Evolutionary conservation across 2,888 invertebrate species (phyloP), one percentile per base, ranked within the genome.

Genomic region (Caenorhabditis sp.): DNA sequence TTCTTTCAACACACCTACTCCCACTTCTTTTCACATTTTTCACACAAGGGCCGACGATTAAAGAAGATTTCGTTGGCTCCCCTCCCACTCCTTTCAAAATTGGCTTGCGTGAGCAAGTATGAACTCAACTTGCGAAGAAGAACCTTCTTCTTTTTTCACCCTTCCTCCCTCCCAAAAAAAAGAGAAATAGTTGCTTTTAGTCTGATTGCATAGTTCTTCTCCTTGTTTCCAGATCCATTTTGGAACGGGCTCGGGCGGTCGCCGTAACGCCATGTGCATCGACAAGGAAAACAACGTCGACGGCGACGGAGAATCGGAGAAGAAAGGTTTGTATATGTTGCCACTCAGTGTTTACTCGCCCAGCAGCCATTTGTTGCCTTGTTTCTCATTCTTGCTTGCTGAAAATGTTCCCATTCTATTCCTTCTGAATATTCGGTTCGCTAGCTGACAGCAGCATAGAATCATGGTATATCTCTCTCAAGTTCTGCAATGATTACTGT

Each of bases 261-360:
- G 81, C 65, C 81, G 81, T 20, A 81, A 81, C 70, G 81, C 81
- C 47, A 81, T 81, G 81, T 47, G 20, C 47, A 76, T 81, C 47
- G 40, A 76, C 26, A 62, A 68, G 62, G 62, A 77, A 69, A 77
- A 77, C 64, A 64, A 69, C 51, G 60, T 24, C 15, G 65, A 77
- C 20, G 72, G 61, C 28, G 74, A 74, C 28, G 72, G 13, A 40
- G 40, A 68, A 53, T 26, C 62, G 22, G 71, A 67, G 35, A 74
- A 74, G 40, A 51, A 67, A 74, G 80, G 80, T 78, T 51, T 40
- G 53, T n/a, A n/a, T n/a, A n/a, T n/a, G n/a, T n/a, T 51, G 32
- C 5, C 5, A 9, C 15, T 9, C 32, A 24, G 37, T 71, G 55
- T 47, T 71, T 62, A 28, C 61, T 6, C 60, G 61, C n/a, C n/a